Conservation (phyloP, 2,797 vertebrate species). For the Myripristis jacobus region DNA sequence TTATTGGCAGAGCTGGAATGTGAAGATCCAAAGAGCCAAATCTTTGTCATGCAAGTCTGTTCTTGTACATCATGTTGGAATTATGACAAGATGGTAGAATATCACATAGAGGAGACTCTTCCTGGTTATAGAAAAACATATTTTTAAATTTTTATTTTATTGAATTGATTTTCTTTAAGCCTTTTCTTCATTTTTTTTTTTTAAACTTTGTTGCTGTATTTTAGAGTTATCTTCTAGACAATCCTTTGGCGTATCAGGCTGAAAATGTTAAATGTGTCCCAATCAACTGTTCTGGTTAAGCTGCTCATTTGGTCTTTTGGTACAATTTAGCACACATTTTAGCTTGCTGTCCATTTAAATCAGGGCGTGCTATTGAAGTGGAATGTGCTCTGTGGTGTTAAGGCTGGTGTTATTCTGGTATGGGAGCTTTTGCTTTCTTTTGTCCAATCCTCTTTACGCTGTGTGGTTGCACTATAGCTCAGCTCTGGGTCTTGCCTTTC, state of each 20-base stretch:
- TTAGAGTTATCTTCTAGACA: slow-evolving; percentile 3
- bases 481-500: slow-evolving; percentile 77
- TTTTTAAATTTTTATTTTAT: neutral
- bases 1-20: slow-evolving; percentile 80
- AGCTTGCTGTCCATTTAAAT: slow-evolving; percentile 25
- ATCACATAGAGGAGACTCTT: neutral
- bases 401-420: slow-evolving; percentile 56
- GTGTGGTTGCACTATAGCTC: slow-evolving; percentile 62
- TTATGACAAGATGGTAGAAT: neutral
- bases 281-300: neutral
- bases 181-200: neutral
- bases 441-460: slow-evolving; percentile 62
- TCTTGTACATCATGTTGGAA: neutral
- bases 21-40: slow-evolving; percentile 58
- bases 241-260: neutral
- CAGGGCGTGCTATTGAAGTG: slow-evolving; percentile 39
- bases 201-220: neutral
- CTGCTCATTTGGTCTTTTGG: neutral
- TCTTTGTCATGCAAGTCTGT: slow-evolving; percentile 12
- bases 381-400: slow-evolving; percentile 53
- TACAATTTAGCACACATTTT: neutral
- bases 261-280: neutral
- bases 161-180: slow-evolving; percentile 3
- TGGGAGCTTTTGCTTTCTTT: slow-evolving; percentile 70
- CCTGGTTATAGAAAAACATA: neutral